These are phyloP conservation scores for Zapus hudsonius DNA, from an alignment of 2,113 vertebrate genomes.

Conservation along the genomic window DNA sequence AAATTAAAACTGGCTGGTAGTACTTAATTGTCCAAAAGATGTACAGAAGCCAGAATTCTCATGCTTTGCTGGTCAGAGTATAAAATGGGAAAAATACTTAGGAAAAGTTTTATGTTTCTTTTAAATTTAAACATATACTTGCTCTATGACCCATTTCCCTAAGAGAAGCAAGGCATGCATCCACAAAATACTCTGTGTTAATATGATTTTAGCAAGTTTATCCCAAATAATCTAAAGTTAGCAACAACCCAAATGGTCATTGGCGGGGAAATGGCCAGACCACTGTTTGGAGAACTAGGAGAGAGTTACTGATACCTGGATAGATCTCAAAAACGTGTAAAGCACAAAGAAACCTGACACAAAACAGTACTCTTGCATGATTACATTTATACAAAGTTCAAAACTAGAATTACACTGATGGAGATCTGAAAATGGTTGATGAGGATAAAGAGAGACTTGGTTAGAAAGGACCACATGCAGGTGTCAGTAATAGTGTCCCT, in stretches of 20 bases:
- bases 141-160: background rate
- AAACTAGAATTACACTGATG: background rate
- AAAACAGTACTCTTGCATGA: background rate
- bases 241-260: background rate
- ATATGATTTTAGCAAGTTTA: background rate
- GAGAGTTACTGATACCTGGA: background rate
- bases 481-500: background rate
- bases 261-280: background rate
- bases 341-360: background rate
- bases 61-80: background rate
- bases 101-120: background rate
- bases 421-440: background rate
- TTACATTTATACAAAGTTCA: constrained; percentile 15
- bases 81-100: background rate
- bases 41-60: background rate
- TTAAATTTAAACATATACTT: background rate
- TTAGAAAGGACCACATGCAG: background rate
- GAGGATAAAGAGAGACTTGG: background rate
- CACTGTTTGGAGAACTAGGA: background rate
- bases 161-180: background rate
- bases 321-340: background rate
- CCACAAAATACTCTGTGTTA: background rate
- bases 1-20: background rate
- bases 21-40: background rate
- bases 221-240: background rate